A percentile compares a stretch with the other conserved stretches of the same genome.
Evolutionary conservation across 2,888 invertebrate species (phyloP).

Genomic region (Agrochola lota): DNA sequence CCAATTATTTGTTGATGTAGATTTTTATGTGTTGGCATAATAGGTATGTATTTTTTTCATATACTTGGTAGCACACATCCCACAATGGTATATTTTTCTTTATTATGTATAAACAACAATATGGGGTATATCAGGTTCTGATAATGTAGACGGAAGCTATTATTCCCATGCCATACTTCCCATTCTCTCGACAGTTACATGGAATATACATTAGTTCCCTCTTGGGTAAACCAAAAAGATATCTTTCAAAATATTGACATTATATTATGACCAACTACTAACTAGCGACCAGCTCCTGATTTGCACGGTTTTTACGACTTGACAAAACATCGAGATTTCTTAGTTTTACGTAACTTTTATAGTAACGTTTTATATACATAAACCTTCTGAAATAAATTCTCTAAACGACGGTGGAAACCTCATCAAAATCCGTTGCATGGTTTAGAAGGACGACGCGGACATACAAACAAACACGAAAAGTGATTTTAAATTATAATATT

Average conservation of each 20-base stretch:
- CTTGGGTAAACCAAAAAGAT: constrained; percentile 18
- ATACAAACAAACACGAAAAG: too few relatives aligned
- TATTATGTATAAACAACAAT: constrained; percentile 7
- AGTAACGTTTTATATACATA: too few relatives aligned
- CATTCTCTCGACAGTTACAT: constrained; percentile 37
- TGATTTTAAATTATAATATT: too few relatives aligned
- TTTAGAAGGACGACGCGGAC: too few relatives aligned
- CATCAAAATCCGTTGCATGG: too few relatives aligned
- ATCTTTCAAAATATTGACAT: constrained; percentile 29
- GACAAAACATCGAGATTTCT: too few relatives aligned
- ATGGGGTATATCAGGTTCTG: constrained; percentile 5
- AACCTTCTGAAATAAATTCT: too few relatives aligned
- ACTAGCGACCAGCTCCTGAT: too few relatives aligned
- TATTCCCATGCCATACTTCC: constrained; percentile 4
- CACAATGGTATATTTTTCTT: background rate
- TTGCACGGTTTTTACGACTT: too few relatives aligned
- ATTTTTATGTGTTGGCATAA: background rate
- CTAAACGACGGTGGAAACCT: too few relatives aligned
- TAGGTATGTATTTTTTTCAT: background rate
- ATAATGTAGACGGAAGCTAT: constrained; percentile 12
- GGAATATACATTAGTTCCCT: constrained; percentile 43
- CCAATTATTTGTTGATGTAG: constrained; percentile 16
- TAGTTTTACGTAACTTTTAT: too few relatives aligned
- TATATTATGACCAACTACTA: background rate
- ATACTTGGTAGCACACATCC: background rate